Percentiles rank a stretch among this genome's conserved stretches.
Evolutionary conservation across 2,888 invertebrate species (phyloP).

Genomic region (Lepidonotus clava): DNA sequence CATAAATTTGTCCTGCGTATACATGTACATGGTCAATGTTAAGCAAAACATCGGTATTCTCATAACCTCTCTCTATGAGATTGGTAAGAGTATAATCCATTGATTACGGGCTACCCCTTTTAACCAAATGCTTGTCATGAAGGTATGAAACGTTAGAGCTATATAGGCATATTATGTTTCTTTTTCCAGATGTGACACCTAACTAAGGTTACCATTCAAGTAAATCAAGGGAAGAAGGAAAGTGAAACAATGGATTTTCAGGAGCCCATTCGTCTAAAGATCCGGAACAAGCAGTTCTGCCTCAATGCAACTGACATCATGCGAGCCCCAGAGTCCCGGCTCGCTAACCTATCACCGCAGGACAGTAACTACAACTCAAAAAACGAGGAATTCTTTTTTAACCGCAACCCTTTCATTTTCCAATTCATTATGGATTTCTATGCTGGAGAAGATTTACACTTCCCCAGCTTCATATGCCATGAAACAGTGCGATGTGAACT

Average conservation of each 20-base stretch:
- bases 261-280: not conserved
- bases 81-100: not conserved
- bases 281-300: not conserved
- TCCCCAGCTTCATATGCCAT: not conserved
- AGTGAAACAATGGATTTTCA: not conserved
- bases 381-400: slow-evolving; percentile 7
- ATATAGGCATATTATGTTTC: no score
- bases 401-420: not conserved
- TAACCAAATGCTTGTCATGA: no score
- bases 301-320: not conserved
- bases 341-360: not conserved
- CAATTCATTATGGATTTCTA: slow-evolving; percentile 35
- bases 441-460: not conserved
- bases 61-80: not conserved
- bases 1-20: no score
- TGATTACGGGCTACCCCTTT: not conserved
- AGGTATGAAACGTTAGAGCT: not conserved
- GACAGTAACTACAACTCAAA: not conserved
- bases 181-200: no score
- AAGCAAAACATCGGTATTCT: no score
- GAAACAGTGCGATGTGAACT: not conserved
- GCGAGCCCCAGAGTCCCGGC: not conserved
- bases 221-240: not conserved
- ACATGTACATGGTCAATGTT: no score
- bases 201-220: not conserved